Base-by-base conservation (phyloP, 2,113 vertebrate genomes). In the Mobula hypostoma region DNA sequence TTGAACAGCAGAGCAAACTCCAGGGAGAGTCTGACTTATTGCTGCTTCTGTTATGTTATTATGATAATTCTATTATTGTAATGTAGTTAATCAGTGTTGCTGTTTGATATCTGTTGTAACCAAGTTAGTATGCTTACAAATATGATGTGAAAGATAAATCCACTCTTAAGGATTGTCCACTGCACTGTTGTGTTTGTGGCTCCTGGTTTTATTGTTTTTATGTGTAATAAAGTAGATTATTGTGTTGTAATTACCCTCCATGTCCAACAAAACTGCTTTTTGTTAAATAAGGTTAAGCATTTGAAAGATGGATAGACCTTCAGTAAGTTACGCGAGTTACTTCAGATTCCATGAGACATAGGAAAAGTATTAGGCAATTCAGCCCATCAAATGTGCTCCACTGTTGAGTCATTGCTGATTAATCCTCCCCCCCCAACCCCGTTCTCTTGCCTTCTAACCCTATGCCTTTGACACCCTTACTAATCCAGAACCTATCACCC, bases 221-320 rank as follows among this genome's bases (percentile, higher is more conserved):
- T 72, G 17, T 40, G 9, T 24, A 61, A 12, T 29, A 14, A 12
- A 29, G 58, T 11, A n/a, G 27, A 72, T 27, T 63, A 19, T 70
- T 36, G 9, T 12, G 40, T 36, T 36, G 36, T 21, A 40, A 36
- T 72, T 92, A 7, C n/a, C 5, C 14, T 92, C 32, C 7, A 11
- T 24, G 61, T 14, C 66, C 72, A n/a, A n/a, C n/a, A n/a, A n/a
- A n/a, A n/a, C n/a, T 92, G 70, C 29, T 92, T 72, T 92, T 92
- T 21, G 7, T 70, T 70, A 70, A 48, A 1, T 48, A 48, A 48
- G 48, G 48, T 48, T 4, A 48, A 48, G 48, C 32, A 92, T 92
- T 7, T 92, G 88, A 70, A 48, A 17, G 88, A 92, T 92, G 32
- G 36, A 27, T 8, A 11, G 32, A 68, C 17, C 66, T 15, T 72